Conservation (phyloP, 2,888 invertebrate species). For the Standfussiana lucernea region DNA sequence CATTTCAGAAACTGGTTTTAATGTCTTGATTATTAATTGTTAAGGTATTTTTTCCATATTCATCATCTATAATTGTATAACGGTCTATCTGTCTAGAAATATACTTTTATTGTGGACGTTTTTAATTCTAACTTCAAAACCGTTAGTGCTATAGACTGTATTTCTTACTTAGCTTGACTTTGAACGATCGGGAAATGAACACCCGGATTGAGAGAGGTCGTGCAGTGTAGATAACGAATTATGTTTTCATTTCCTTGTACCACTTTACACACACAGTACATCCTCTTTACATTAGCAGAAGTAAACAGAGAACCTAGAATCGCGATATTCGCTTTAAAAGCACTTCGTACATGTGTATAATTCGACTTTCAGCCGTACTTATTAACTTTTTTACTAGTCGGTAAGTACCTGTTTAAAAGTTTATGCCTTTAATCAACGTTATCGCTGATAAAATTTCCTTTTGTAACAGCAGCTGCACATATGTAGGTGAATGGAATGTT, state of each 20-base stretch:
- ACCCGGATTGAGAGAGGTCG: conserved; percentile 39
- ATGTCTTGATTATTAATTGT: background rate
- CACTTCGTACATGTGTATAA: background rate
- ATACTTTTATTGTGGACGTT: background rate
- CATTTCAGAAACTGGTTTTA: conserved; percentile 8
- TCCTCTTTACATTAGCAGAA: background rate
- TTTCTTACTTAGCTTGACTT: background rate
- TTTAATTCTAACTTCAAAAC: background rate
- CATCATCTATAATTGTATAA: background rate
- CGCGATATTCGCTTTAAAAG: background rate
- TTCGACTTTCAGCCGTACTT: background rate
- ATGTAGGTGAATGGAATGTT: background rate
- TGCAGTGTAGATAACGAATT: conserved; percentile 18
- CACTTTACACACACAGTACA: background rate
- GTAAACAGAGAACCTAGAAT: background rate
- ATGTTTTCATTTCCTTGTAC: conserved; percentile 29
- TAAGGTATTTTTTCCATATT: background rate
- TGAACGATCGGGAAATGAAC: conserved; percentile 32
- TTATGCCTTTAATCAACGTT: background rate
- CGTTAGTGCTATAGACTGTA: background rate
- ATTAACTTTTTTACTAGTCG: background rate
- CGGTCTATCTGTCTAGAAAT: background rate
- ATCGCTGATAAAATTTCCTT: background rate
- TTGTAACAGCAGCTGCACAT: background rate
- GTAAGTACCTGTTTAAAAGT: background rate